Conservation (phyloP, 2,888 invertebrate genomes). For the Phalera bucephala region DNA sequence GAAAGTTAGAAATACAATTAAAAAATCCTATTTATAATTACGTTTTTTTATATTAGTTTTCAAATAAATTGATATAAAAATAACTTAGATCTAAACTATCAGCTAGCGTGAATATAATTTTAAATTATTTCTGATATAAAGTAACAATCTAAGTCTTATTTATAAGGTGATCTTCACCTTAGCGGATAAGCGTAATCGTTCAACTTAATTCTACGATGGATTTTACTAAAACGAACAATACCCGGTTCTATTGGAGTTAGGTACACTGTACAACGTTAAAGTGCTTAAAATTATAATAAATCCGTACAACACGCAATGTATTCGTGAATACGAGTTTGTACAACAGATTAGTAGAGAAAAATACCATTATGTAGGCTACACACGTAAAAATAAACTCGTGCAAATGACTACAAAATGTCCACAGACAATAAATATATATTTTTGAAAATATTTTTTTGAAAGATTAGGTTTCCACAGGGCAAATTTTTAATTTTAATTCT, state of each 20-base stretch:
- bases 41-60: slow-evolving; percentile 61
- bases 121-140: slow-evolving; percentile 61
- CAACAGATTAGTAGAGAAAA: slow-evolving; percentile 23
- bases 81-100: slow-evolving; percentile 65
- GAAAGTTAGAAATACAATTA: slow-evolving; percentile 54
- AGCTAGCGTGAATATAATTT: slow-evolving; percentile 46
- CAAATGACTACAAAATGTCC: too few species aligned
- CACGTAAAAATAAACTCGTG: too few species aligned
- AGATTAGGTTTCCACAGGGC: too few species aligned
- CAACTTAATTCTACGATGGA: slow-evolving; percentile 64
- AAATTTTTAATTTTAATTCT: too few species aligned
- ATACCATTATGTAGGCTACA: slow-evolving; percentile 4
- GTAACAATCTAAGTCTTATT: slow-evolving; percentile 72
- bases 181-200: slow-evolving; percentile 77
- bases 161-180: slow-evolving; percentile 66
- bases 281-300: slow-evolving; percentile 22
- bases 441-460: too few species aligned
- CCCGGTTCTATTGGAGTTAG: slow-evolving; percentile 41
- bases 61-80: slow-evolving; percentile 76
- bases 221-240: slow-evolving; percentile 47
- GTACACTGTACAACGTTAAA: slow-evolving; percentile 29
- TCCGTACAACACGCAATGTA: slow-evolving; percentile 19
- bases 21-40: slow-evolving; percentile 53
- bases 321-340: slow-evolving; percentile 29
- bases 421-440: too few species aligned